Base-by-base conservation (phyloP, 2,113 vertebrate species). In the Malaclemys terrapin region DNA sequence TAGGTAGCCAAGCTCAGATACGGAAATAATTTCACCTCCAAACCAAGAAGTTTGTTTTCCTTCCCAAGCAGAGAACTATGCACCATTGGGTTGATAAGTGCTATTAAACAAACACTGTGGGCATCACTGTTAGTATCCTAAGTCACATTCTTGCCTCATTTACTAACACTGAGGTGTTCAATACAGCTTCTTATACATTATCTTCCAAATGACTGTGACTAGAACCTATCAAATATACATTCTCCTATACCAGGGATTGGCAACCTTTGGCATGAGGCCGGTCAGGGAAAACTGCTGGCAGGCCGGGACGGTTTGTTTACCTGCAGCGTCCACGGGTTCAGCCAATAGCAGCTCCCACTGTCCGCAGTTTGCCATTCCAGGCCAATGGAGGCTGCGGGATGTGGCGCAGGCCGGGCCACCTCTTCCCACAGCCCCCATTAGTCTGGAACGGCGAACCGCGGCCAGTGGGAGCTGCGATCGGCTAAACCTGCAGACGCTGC, bases 131-230 rank as follows among this genome's bases (percentile, higher is more conserved):
- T 72, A 80, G 47, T 0, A 93, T 81, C 82, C 56, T 82, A 76
- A 45, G 62, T 89, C 94, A 45, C 10, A 81, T 53, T 14, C 85
- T 89, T 94, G 59, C n/a, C 57, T 89, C 89, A 54, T 19, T 78
- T 50, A 50, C 89, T 94, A 88, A 96, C 69, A 92, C 79, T 0
- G 16, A 95, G 84, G 90, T 86, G 65, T n/a, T 93, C 90, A 91
- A 85, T 3, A 45, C 2, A 95, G 84, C 87, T 88, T 59, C 92
- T 96, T 95, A 95, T 95, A 95, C 89, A 92, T 96, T 95, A 96
- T 88, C 89, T 96, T 89, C 93, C 94, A 96, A 97, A 97, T 95
- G 94, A 96, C 94, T 96, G 94, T 96, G 96, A 96, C 96, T 22
- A 88, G 95, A 96, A 97, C 96, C 96, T 97, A 97, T 97, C 95